phyloP scores from a whole-genome alignment of 1,140 invertebrate genomes.

The Luehdorfia chinensis region DNA sequence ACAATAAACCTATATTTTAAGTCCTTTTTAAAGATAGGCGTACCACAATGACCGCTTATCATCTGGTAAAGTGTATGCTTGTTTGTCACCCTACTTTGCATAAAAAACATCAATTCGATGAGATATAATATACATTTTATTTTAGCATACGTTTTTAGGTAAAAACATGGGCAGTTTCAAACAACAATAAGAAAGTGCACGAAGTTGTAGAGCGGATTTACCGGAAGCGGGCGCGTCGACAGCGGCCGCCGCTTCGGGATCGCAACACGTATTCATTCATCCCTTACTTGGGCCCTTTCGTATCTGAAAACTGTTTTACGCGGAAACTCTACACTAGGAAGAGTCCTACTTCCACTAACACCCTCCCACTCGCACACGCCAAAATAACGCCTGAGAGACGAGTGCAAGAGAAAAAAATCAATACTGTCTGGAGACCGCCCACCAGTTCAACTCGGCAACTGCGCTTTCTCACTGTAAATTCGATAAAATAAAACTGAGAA shows the following conservation, averaged over 20 bases:
- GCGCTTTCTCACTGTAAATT: constrained; percentile 71
- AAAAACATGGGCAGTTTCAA: constrained; percentile 49
- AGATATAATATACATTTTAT: too few relatives aligned
- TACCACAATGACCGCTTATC: too few relatives aligned
- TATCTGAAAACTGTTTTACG: constrained; percentile 46
- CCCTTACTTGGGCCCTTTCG: constrained; percentile 57
- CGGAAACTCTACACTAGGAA: constrained; percentile 65
- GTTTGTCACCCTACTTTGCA: too few relatives aligned
- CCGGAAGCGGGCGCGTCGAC: constrained; percentile 68
- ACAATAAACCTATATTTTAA: too few relatives aligned
- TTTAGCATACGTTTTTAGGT: constrained; percentile 15
- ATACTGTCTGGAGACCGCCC: constrained; percentile 73
- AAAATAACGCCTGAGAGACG: constrained; percentile 34
- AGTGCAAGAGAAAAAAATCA: constrained; percentile 63
- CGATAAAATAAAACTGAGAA: constrained; percentile 70
- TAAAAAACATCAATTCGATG: too few relatives aligned
- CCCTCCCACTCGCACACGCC: constrained; percentile 39
- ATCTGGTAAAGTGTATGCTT: too few relatives aligned
- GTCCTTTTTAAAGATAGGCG: too few relatives aligned
- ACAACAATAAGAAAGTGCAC: constrained; percentile 69
- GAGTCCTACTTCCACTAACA: constrained; percentile 47
- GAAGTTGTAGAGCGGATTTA: constrained; percentile 68
- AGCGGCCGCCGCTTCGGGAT: constrained; percentile 57
- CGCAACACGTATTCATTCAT: constrained; percentile 72
- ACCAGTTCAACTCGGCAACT: constrained; percentile 65